phyloP scores from a whole-genome alignment of 2,797 vertebrate species.

The Picus viridis region DNA sequence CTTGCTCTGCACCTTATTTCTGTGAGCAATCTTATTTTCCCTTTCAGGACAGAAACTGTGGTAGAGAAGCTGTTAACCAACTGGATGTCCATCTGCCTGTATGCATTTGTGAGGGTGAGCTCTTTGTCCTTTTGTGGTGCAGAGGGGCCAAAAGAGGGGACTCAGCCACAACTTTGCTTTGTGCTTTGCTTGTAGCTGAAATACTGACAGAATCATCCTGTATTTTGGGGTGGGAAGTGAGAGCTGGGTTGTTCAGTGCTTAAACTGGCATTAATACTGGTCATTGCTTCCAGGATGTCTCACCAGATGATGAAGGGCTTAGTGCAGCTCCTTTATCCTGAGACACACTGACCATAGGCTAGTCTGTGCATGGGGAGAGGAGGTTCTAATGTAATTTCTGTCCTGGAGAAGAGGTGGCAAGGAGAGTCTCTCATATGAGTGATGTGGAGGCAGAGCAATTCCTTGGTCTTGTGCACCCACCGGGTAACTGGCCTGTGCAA shows the following conservation, averaged over 20 bases:
- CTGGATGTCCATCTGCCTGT: slow-evolving; percentile 99
- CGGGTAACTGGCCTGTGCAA: fast-evolving
- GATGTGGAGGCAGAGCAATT: not conserved
- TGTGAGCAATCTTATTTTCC: not conserved
- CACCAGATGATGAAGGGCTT: not conserved
- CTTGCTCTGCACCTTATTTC: not conserved
- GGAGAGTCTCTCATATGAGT: not conserved
- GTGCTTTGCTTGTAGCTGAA: not conserved
- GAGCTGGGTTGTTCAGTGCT: not conserved
- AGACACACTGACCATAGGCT: not conserved
- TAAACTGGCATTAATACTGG: not conserved
- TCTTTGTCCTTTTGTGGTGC: not conserved
- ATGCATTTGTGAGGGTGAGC: slow-evolving; percentile 90
- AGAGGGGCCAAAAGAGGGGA: not conserved
- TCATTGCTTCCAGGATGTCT: not conserved
- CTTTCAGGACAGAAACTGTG: slow-evolving; percentile 93
- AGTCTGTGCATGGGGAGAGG: not conserved
- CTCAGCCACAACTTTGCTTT: not conserved
- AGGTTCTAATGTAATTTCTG: not conserved
- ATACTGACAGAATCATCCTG: not conserved
- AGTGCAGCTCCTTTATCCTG: not conserved
- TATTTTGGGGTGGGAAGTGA: not conserved
- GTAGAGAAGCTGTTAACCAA: slow-evolving; percentile 98
- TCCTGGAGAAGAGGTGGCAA: not conserved
- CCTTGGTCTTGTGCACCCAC: not conserved